Evolutionary conservation across 2,113 vertebrate species (phyloP).

Genomic region (Tympanuchus pallidicinctus): DNA sequence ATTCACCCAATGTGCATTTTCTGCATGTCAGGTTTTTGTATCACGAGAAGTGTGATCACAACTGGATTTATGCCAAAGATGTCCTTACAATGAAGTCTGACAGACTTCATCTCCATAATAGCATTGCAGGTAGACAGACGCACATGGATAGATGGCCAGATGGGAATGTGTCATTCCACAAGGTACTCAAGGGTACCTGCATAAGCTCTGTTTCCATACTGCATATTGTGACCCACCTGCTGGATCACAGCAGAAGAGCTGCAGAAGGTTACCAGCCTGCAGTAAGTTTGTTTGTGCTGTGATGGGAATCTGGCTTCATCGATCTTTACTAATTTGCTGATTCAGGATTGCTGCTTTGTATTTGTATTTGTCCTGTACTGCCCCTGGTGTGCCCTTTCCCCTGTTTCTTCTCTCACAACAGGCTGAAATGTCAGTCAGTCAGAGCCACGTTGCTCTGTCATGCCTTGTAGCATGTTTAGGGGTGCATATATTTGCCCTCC

Average conservation of each 20-base stretch:
- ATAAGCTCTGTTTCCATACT: neutral
- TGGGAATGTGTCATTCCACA: neutral
- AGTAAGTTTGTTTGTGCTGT: neutral
- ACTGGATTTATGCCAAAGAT: conserved; percentile 31
- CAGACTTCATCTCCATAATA: conserved; percentile 18
- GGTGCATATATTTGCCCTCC: neutral
- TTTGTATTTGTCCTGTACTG: neutral
- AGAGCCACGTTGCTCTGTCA: neutral
- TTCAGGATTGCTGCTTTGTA: neutral
- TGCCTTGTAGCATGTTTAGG: neutral
- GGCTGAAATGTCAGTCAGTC: neutral
- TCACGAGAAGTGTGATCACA: conserved; percentile 38
- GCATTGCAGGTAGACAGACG: neutral
- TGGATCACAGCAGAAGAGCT: neutral
- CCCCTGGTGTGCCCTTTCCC: neutral
- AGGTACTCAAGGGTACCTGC: fast-evolving
- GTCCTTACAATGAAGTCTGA: neutral
- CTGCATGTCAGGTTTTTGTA: conserved; percentile 56
- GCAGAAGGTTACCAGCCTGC: neutral
- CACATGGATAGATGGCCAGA: neutral
- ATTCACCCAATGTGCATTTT: neutral
- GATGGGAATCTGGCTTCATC: neutral
- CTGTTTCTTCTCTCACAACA: neutral
- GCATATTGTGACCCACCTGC: neutral
- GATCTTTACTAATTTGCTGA: neutral